Evolutionary conservation across 2,888 invertebrate species (phyloP), one percentile per base, ranked within the genome.

Genomic region (Lumbricus terrestris): DNA sequence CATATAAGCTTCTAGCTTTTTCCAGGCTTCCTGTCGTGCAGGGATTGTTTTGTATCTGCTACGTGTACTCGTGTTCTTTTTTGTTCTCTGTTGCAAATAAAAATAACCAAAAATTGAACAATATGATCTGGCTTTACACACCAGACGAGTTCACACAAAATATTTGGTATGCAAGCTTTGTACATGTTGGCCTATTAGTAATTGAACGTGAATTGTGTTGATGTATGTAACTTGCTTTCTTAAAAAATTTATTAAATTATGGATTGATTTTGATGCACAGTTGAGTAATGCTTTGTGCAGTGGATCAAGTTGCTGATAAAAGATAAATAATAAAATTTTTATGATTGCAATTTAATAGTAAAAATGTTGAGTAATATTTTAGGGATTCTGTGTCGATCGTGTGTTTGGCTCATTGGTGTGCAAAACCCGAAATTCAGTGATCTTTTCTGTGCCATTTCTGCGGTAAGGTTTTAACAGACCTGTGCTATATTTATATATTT

Each of bases 371-470:
- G 23, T 47, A 23, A 18, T 69, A 34, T 34, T 69, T 47, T 37
- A 85, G 85, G 85, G 37, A 85, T 85, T 85, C 37, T 85, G 35
- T 35, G 34, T 85, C 85, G 85, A 35, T 85, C 85, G 11, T 85
- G 11, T 34, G 37, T 85, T 5, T 34, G 85, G 85, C 85, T 85
- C 35, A 85, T 34, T 35, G 34, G 6, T 47, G 1, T 47, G 33
- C 13, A 0, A 35, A 34, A 34, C 18, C 5, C 13, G 3, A 54
- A n/a, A 33, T 82, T 69, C 37, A 42, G 18, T 54, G 42, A 89
- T 69, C 54, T 54, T 33, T 89, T 89, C 34, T 89, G 89, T 89
- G 89, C 89, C 89, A 89, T 89, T 34, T 40, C 34, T 33, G 37
- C 89, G 23, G 89, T 89, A 89, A 89, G 89, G 37, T 88, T 88